Conservation (phyloP, 2,888 invertebrate species). For the Caenorhabditis zanzibari region DNA sequence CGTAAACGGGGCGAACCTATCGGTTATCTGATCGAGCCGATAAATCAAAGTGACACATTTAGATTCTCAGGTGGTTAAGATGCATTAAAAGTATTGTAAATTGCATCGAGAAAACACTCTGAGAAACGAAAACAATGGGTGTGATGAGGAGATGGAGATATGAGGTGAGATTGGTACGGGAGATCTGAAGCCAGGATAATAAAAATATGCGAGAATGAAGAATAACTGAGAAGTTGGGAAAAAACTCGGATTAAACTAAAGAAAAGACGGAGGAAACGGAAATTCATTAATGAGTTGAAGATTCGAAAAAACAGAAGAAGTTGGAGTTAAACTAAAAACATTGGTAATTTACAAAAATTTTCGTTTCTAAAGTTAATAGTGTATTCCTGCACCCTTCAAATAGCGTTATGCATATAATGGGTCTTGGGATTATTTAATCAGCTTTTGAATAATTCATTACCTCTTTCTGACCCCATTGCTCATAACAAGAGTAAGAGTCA, state of each 20-base stretch:
- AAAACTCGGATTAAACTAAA: background rate
- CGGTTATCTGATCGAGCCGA: constrained; percentile 59
- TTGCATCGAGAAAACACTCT: constrained; percentile 14
- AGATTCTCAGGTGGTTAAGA: constrained; percentile 56
- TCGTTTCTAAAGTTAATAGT: too few relatives aligned
- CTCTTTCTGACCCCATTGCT: too few relatives aligned
- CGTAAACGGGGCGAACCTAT: constrained; percentile 25
- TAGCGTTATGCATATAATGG: too few relatives aligned
- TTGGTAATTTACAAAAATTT: too few relatives aligned
- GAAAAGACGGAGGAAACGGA: too few relatives aligned
- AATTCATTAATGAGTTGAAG: background rate
- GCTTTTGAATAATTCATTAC: too few relatives aligned
- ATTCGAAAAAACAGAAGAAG: too few relatives aligned
- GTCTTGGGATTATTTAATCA: too few relatives aligned
- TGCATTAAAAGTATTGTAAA: constrained; percentile 44
- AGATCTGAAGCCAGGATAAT: constrained; percentile 2
- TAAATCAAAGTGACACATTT: constrained; percentile 63
- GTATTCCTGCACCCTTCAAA: too few relatives aligned
- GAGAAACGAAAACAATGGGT: constrained; percentile 25
- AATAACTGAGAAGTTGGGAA: constrained; percentile 2
- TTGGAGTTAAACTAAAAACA: too few relatives aligned
- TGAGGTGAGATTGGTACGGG: background rate
- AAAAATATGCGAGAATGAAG: background rate
- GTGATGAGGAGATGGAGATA: background rate
- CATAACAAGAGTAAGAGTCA: too few relatives aligned